Percentiles rank a stretch among this genome's conserved stretches.
Conservation (phyloP, 2,888 invertebrate genomes). For the Plagiodera versicolora region DNA sequence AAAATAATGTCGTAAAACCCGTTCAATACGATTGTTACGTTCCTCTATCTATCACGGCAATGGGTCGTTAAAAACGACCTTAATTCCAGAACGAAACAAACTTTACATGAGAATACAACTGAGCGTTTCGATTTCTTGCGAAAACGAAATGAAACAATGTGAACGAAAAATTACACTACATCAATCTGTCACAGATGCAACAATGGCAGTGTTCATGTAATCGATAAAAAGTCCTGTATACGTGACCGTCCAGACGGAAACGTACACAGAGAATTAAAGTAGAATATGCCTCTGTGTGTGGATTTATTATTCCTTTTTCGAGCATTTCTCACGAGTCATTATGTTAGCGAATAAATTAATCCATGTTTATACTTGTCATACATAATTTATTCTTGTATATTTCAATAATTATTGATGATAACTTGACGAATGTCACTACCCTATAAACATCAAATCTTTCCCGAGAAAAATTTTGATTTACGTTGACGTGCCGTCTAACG, state of each 20-base stretch:
- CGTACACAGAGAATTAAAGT: too few relatives aligned
- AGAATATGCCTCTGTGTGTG: too few relatives aligned
- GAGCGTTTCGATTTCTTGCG: not conserved
- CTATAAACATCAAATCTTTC: too few relatives aligned
- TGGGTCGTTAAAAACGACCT: not conserved
- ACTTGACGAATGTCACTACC: too few relatives aligned
- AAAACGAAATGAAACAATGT: not conserved
- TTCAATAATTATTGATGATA: too few relatives aligned
- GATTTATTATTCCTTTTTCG: too few relatives aligned
- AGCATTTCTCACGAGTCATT: too few relatives aligned
- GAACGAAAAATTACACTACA: not conserved
- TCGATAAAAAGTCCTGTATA: not conserved
- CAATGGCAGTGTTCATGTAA: conserved; percentile 3
- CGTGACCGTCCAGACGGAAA: not conserved
- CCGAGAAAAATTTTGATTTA: not conserved
- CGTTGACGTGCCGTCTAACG: conserved; percentile 2
- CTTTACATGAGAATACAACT: too few relatives aligned
- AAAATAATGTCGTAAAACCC: not conserved
- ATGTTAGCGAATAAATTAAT: too few relatives aligned
- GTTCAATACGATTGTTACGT: not conserved
- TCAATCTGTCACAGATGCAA: not conserved
- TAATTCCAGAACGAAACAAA: not conserved
- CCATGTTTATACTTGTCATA: too few relatives aligned
- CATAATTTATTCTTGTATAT: too few relatives aligned
- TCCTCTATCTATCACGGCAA: not conserved